Evolutionary conservation across 2,888 invertebrate genomes (phyloP), one percentile per base, ranked within the genome.

Genomic region (Phymatocera aterrima): DNA sequence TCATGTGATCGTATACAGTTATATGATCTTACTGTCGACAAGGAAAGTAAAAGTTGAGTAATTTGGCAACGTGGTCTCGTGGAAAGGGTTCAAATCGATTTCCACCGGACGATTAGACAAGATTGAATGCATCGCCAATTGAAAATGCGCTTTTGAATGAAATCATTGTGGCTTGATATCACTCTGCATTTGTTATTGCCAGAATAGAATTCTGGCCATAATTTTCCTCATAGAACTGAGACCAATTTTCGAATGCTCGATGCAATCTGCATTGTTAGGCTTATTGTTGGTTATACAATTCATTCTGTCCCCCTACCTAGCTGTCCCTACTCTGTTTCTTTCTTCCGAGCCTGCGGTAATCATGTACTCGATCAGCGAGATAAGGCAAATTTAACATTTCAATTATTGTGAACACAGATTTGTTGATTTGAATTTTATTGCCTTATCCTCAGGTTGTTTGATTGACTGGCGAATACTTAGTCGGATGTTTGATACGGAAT

Each of bases 21-120:
- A n/a, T n/a, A 68, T 46, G 43, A 46, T 68, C 43, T 68, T 28
- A 68, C 46, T 68, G 43, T 68, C 46, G 46, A 68, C 28, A 68
- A 68, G 43, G 68, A 68, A 46, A 68, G 68, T 68, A 68, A 68
- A 43, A 68, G 68, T 34, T 12, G 46, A 28, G 24, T 68, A 15
- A 46, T 46, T 46, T 64, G 18, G 3, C n/a, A 4, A 34, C n/a
- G 37, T n/a, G 37, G 21, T 37, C 61, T 34, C 37, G 34, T 64
- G n/a, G 6, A 37, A 64, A 64, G 15, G 18, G 28, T 57, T 28
- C 28, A 18, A 64, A 37, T 37, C 21, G n/a, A 64, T 21, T 64
- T 64, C n/a, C 34, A 8, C 37, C 24, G 6, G 61, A 18, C 61
- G 18, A 64, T 64, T 37, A 18, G 37, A 64, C 61, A 31, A 37